Conservation (phyloP, 2,113 vertebrate species). For the Mesitornis unicolor region DNA sequence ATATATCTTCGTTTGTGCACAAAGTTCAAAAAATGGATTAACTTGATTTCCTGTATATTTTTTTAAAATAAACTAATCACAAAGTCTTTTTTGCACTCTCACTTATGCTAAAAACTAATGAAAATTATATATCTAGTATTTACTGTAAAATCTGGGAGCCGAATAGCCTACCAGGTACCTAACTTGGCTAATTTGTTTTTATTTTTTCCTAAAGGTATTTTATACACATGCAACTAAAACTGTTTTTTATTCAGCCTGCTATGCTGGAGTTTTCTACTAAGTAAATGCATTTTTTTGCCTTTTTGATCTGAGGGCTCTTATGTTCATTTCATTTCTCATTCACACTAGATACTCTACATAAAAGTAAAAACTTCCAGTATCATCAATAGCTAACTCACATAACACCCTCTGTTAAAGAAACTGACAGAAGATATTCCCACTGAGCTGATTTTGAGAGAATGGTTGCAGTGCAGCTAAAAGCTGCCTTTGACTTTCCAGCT, state of each 20-base stretch:
- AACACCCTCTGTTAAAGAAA: not conserved
- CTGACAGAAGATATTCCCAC: not conserved
- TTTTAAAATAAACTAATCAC: not conserved
- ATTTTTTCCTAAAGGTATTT: not conserved
- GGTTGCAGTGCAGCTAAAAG: not conserved
- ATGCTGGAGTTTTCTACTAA: not conserved
- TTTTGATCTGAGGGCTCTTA: not conserved
- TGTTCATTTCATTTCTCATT: not conserved
- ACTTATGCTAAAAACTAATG: not conserved
- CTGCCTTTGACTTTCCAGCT: not conserved
- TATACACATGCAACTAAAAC: not conserved
- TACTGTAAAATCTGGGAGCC: not conserved
- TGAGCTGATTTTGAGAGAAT: not conserved
- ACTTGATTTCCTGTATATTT: no score
- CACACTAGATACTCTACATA: not conserved
- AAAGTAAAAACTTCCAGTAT: not conserved
- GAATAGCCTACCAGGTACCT: not conserved
- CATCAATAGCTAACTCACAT: not conserved
- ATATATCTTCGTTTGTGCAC: not conserved
- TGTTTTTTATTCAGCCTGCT: not conserved
- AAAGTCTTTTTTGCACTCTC: not conserved
- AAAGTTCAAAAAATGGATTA: no score
- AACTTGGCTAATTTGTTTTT: not conserved
- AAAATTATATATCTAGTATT: not conserved
- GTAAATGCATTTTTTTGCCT: not conserved